phyloP scores from a whole-genome alignment of 1,140 invertebrate species.

The Globodera ellingtonae region DNA sequence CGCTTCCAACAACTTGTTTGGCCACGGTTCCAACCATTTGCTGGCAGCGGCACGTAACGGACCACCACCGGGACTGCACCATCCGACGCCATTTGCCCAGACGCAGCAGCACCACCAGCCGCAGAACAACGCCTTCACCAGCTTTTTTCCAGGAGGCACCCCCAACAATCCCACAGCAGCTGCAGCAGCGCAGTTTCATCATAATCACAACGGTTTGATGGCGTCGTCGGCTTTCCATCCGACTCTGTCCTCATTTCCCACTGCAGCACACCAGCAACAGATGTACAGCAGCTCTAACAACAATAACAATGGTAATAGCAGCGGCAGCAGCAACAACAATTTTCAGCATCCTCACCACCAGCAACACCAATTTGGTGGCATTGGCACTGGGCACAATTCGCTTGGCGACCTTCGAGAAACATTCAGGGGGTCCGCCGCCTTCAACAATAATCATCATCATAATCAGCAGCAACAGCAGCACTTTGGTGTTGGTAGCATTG shows the following conservation, averaged over 20 bases:
- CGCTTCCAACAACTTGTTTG: not conserved
- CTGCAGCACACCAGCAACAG: conserved; percentile 16
- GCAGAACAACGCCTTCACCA: not conserved
- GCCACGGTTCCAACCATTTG: conserved; percentile 12
- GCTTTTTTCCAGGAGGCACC: not conserved
- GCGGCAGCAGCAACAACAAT: conserved; percentile 24
- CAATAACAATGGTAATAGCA: not conserved
- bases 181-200: too few species aligned
- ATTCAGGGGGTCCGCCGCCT: conserved; percentile 15
- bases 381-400: conserved; percentile 7
- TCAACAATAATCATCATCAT: conserved; percentile 11
- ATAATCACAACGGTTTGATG: not conserved
- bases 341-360: not conserved
- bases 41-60: conserved; percentile 7
- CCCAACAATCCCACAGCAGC: not conserved
- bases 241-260: not conserved
- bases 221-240: not conserved
- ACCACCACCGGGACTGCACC: conserved; percentile 17
- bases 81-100: not conserved
- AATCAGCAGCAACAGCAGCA: not conserved
- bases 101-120: conserved; percentile 5
- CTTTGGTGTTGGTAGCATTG: not conserved
- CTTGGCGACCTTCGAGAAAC: conserved; percentile 26
- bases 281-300: not conserved
- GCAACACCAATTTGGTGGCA: conserved; percentile 4